These are phyloP conservation scores for Pammene fasciana DNA, from an alignment of 2,888 invertebrate genomes.

Conservation along the genomic window DNA sequence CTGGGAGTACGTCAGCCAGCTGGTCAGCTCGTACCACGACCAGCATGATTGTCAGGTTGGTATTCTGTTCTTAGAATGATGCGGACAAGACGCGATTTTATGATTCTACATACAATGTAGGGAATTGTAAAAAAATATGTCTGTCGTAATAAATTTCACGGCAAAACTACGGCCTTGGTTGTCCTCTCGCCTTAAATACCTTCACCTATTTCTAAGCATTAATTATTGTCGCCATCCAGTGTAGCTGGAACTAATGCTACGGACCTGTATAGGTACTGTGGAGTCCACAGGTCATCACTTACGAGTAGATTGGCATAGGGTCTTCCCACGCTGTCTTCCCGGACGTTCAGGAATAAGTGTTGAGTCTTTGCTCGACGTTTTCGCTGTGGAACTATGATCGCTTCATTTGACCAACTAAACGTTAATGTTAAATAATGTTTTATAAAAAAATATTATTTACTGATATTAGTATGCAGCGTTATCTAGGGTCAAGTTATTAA, in stretches of 20 bases:
- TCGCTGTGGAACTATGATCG: neutral
- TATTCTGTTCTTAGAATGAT: neutral
- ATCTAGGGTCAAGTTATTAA: constrained; percentile 20
- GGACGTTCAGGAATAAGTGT: neutral
- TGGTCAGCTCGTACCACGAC: constrained; percentile 85
- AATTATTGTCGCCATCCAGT: neutral
- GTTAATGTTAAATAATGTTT: too few species aligned
- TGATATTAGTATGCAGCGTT: constrained; percentile 1
- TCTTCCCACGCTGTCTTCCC: constrained; percentile 9
- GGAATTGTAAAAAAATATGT: too few species aligned
- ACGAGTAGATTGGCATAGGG: neutral
- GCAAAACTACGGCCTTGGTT: too few species aligned
- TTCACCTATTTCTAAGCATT: too few species aligned
- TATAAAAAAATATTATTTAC: constrained; percentile 11
- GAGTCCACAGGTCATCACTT: neutral
- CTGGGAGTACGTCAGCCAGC: constrained; percentile 87
- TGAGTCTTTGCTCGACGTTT: neutral
- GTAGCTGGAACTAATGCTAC: neutral
- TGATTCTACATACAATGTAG: too few species aligned
- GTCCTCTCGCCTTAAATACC: too few species aligned
- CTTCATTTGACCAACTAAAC: neutral
- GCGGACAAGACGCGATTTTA: too few species aligned
- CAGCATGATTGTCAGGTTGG: constrained; percentile 79
- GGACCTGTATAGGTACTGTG: neutral
- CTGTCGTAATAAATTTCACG: too few species aligned